Evolutionary conservation across 2,797 vertebrate species (phyloP), one percentile per base, ranked within the genome.

Genomic region (Novumbra hubbsi): DNA sequence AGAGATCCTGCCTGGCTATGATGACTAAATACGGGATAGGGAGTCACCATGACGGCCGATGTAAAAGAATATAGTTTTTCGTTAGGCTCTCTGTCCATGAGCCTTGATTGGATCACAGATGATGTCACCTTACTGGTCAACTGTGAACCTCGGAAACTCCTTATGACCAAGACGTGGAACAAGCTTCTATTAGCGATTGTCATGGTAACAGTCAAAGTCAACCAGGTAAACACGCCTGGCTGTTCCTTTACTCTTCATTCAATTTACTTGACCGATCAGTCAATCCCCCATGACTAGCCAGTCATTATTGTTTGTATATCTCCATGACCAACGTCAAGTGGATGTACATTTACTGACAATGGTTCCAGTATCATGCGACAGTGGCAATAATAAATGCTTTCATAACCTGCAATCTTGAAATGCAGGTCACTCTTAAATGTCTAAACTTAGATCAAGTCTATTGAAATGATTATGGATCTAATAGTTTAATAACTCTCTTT

Each of bases 191-290:
- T 57, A 48, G 32, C 32, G 45, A 57, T 73, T 48, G 48, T 69
- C 48, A 65, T 80, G 63, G 50, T 28, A 78, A 76, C 68, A 27
- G 63, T 32, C 48, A 49, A 14, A 34, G 57, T 72, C 66, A 17
- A 27, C 21, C 60, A 64, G 72, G 75, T 80, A 73, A 77, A 77
- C 27, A 41, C 30, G 48, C 73, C 68, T 75, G 71, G 77, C 66
- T 17, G 63, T 7, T 50, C 30, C 74, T 73, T 55, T 17, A 16
- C 71, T 45, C 19, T 34, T 19, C 50, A 38, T 24, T 5, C 45
- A 52, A 21, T 45, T 12, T 45, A 21, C 45, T 45, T 17, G 9
- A 45, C 60, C 49, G 1, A 16, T 16, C 48, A 11, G 7, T 68
- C n/a, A 21, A 21, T 21, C 38, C 34, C 15, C 41, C 16, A 41